Percentiles rank a stretch among this genome's conserved stretches.
These are phyloP conservation scores for Micrasema minimum DNA, from an alignment of 1,140 invertebrate genomes.

Conservation along the genomic window DNA sequence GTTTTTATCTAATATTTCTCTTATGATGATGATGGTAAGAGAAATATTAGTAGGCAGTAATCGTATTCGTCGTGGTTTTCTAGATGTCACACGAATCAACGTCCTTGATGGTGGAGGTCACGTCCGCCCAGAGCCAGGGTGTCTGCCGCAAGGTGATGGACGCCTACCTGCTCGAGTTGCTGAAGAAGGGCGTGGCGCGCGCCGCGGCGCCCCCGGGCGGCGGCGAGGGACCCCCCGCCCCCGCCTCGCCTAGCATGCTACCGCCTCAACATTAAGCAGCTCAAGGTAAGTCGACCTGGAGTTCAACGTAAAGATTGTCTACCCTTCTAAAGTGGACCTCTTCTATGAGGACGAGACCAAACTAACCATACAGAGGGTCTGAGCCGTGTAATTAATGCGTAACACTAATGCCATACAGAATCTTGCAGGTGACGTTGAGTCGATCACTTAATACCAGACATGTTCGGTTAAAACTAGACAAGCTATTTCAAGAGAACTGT, in stretches of 20 bases:
- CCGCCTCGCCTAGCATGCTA: slow-evolving; percentile 25
- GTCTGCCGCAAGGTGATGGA: slow-evolving; percentile 78
- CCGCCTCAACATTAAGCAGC: slow-evolving; percentile 71
- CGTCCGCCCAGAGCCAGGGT: slow-evolving; percentile 73
- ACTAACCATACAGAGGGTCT: slow-evolving; percentile 55
- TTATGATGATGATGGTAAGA: no score
- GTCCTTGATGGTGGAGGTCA: slow-evolving; percentile 82
- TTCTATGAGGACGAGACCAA: slow-evolving; percentile 63
- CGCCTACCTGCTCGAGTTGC: slow-evolving; percentile 71
- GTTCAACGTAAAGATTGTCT: slow-evolving; percentile 77
- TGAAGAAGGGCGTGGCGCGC: slow-evolving; percentile 67
- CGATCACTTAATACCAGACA: no score
- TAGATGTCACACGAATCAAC: slow-evolving; percentile 73
- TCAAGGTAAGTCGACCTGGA: slow-evolving; percentile 77
- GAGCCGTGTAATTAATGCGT: slow-evolving; percentile 11
- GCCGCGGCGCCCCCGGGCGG: slow-evolving; percentile 46
- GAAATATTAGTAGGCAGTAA: no score
- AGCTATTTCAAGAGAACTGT: no score
- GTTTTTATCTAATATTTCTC: no score
- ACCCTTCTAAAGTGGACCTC: slow-evolving; percentile 81
- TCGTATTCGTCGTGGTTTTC: no score
- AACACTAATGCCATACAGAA: no score
- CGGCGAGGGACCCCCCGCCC: slow-evolving; percentile 59
- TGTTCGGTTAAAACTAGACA: no score
- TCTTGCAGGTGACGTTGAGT: no score